Evolutionary conservation across 2,113 vertebrate species (phyloP).

Genomic region (Herpailurus yagouaroundi): DNA sequence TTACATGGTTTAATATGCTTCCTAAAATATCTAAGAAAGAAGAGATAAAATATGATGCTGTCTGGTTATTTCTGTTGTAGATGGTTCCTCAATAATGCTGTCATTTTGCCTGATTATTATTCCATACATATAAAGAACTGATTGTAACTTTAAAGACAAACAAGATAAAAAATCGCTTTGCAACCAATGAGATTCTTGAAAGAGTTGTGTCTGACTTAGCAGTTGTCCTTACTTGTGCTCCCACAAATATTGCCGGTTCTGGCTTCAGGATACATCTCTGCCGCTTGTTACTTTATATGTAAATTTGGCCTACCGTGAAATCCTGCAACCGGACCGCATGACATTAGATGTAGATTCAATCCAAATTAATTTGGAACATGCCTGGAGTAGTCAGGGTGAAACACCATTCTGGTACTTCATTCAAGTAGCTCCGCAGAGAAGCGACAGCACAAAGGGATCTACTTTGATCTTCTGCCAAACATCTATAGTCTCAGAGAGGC

Average conservation of each 20-base stretch:
- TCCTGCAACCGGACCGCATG: not conserved
- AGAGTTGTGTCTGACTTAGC: not conserved
- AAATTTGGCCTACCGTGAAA: not conserved
- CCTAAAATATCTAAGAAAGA: not conserved
- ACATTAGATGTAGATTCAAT: fast-evolving
- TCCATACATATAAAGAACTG: not conserved
- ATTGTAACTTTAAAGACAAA: not conserved
- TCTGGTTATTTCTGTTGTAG: not conserved
- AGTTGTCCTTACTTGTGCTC: not conserved
- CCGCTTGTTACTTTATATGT: not conserved
- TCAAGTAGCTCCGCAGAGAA: not conserved
- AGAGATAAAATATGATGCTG: not conserved
- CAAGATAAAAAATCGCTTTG: not conserved
- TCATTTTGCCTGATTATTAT: not conserved
- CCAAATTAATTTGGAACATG: conserved; percentile 30
- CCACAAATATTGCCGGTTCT: fast-evolving
- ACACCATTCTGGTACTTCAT: not conserved
- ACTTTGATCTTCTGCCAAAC: conserved; percentile 77
- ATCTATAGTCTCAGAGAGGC: conserved; percentile 70
- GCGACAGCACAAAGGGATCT: not conserved
- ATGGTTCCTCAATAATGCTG: not conserved
- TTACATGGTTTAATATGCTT: not conserved
- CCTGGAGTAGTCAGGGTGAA: not conserved
- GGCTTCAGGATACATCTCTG: not conserved
- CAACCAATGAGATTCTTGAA: not conserved